Evolutionary conservation across 1,140 invertebrate genomes (phyloP), one percentile per base, ranked within the genome.

Genomic region (Sipha flava): DNA sequence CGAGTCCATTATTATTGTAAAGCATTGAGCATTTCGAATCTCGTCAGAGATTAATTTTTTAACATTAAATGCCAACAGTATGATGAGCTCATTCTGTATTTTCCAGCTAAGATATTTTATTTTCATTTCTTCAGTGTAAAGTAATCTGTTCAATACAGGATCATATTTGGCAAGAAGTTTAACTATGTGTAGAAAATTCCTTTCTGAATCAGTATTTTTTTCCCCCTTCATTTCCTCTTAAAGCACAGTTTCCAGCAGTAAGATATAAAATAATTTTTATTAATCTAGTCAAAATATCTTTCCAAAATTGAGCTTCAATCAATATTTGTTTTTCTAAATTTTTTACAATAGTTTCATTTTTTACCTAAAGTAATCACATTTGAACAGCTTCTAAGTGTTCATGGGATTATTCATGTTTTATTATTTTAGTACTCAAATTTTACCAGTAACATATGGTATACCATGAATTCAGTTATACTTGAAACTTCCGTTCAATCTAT

Each of bases 231-330:
- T 70, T 40, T 70, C 66, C 66, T 37, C 66, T 34, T 40, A 70
- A 40, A 21, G 66, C 34, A 40, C 23, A 31, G n/a, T 70, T 40
- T 21, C 43, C 43, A 40, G 66, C 23, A 37, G 29, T 45, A 31
- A 70, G 31, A 70, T 12, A n/a, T 70, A 43, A 12, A 70, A 45
- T 70, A 70, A 70, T 70, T 31, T 70, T 70, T 43, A 70, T 43
- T 40, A 70, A 43, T 40, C 66, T 34, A n/a, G 21, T 26, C 21
- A 70, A 40, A 70, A 70, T 23, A 31, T 70, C 21, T 45, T n/a
- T 70, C 66, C 66, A 70, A 70, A 70, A 70, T 43, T 70, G 23
- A 26, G 34, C 43, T 40, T 70, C 66, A 31, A 31, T 34, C 5
- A 18, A 43, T 31, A 70, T 70, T 70, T 70, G 66, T 40, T n/a